Base-by-base conservation (phyloP, 92 coral and sea anemone genomes). In the Porites lobata region DNA sequence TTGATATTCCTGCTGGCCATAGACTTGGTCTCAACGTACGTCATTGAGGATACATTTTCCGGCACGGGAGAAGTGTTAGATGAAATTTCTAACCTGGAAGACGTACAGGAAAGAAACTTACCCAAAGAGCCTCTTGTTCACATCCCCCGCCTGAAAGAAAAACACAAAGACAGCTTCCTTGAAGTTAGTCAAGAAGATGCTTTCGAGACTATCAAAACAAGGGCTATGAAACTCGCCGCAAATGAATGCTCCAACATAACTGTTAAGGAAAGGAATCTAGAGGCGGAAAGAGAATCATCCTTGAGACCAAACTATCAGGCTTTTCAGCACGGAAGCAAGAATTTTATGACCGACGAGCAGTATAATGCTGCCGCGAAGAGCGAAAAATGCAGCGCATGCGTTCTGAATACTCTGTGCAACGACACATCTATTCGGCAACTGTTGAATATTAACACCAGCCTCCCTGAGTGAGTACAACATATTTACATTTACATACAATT, bases 331-430 rank as follows among this genome's bases (percentile, higher is more conserved):
- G 57, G 29, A 61, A 26, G 62, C 8, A 20, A 38, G 7, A 57
- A 67, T 13, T 22, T 63, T 14, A 15, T 26, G 11, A 7, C 8
- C 4, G 57, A 62, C 70, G 14, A 15, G 7, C 1, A 21, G 18
- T 78, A 56, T 69, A 7, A 29, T 13, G 10, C 29, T 7, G 82
- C 82, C 2, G 18, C 1, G 61, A 38, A 14, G n/a, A 78, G 82
- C 24, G 82, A 78, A 62, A 9, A 22, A 4, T 78, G 82, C 70
- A 59, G 70, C 57, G 70, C 51, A 9, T 78, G 82, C 12, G 69
- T 29, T 8, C 18, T 78, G 29, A 8, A 26, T 22, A 58, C 61
- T 59, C 17, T 78, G 15, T 78, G 82, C 18, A 53, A 18, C 20
- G 20, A 43, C 1, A 6, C 17, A 2, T 1, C 6, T 2, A 8